Evolutionary conservation across 2,113 vertebrate genomes (phyloP).

Genomic region (Oncorhynchus kisutch): DNA sequence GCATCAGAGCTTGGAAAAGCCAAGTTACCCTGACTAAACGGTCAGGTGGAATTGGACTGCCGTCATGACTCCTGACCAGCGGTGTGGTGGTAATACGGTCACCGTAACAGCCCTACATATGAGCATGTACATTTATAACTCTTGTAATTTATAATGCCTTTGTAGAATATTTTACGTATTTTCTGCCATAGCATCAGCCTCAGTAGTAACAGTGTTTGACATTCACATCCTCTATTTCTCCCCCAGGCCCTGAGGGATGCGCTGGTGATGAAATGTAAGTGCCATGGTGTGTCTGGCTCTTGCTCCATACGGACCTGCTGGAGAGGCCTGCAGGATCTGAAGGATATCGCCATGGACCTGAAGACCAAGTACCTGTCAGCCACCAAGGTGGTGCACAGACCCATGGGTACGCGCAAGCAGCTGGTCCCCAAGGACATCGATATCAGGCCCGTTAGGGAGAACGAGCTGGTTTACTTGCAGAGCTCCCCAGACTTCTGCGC

Average conservation of each 20-base stretch:
- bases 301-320: conserved; percentile 98
- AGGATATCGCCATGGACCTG: conserved; percentile 89
- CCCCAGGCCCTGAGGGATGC: conserved; percentile 84
- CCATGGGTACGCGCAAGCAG: conserved; percentile 94
- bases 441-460: conserved; percentile 91
- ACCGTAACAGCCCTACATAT: too few species aligned
- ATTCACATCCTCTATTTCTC: background rate
- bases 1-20: too few species aligned
- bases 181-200: background rate
- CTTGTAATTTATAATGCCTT: too few species aligned
- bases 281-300: conserved; percentile 96
- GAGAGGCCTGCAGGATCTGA: conserved; percentile 92
- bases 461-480: conserved; percentile 94
- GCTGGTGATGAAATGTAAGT: conserved; percentile 97
- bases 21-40: background rate
- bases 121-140: too few species aligned
- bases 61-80: too few species aligned
- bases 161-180: background rate
- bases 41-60: too few species aligned
- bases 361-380: conserved; percentile 96
- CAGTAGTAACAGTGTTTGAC: background rate
- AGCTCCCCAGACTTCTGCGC: conserved; percentile 94
- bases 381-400: conserved; percentile 93
- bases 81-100: too few species aligned
- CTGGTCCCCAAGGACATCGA: conserved; percentile 98